Evolutionary conservation across 2,888 invertebrate species (phyloP), one percentile per base, ranked within the genome.

Genomic region (Hesperia comma): DNA sequence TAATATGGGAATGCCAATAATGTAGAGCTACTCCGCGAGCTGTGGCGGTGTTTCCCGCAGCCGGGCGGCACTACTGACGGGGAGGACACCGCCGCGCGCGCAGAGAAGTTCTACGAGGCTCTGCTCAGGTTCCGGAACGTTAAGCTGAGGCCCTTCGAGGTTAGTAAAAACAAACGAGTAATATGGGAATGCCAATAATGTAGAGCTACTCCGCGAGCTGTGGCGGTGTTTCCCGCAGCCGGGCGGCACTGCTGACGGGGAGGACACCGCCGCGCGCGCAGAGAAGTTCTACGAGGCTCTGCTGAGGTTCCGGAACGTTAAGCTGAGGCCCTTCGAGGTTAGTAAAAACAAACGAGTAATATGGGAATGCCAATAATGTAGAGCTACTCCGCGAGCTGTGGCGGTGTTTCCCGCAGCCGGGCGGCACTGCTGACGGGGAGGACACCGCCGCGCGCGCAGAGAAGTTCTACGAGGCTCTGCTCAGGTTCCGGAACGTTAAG

Each of bases 371-470:
- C n/a, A n/a, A n/a, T n/a, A n/a, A n/a, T n/a, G n/a, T n/a, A n/a
- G 99, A 99, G 90, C 89, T 99, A 68, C 90, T 99, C 14, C 95
- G 97, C 69, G 99, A 99, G 88, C 97, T 99, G 90, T 99, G 99
- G 99, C 94, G 95, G 54, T 97, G 98, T 84, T 99, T 99, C 92
- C 97, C 97, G 41, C 95, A 96, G 40, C 96, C 98, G 64, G 96
- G 96, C 71, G 96, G 97, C 0, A 84, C 94, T 0, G 95, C 95
- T 0, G 77, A 73, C 6, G 54, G 71, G 0, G 98, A 97, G 94
- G 96, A 97, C 73, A 95, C 95, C 71, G 96, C 96, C 0, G 95
- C 96, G 21, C 95, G 97, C 85, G 95, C 97, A 1, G 93, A 96
- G n/a, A 95, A 96, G 81, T 98, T 98, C 95, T 97, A 98, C 75